Percentiles rank a stretch among this genome's conserved stretches.
These are phyloP conservation scores for Hetaerina americana DNA, from an alignment of 1,140 invertebrate genomes.

Conservation along the genomic window DNA sequence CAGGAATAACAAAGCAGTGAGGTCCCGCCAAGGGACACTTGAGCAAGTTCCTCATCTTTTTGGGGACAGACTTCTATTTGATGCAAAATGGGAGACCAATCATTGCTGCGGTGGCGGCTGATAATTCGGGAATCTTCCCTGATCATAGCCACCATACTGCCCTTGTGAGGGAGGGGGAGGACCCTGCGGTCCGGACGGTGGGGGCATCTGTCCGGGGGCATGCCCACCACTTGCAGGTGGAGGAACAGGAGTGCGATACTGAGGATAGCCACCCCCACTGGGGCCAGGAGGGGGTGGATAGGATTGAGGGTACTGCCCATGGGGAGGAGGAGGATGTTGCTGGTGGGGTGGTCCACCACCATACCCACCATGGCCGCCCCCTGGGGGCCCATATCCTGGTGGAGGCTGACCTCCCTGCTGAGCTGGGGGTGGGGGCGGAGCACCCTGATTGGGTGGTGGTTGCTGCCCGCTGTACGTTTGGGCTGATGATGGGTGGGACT, in stretches of 20 bases:
- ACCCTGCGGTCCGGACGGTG: background rate
- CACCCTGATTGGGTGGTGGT: background rate
- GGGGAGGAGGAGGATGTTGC: background rate
- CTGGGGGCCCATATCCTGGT: background rate
- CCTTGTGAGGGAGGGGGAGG: background rate
- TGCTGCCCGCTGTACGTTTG: background rate
- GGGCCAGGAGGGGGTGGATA: background rate
- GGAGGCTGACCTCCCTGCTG: background rate
- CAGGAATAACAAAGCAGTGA: too few relatives aligned
- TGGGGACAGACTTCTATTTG: too few relatives aligned
- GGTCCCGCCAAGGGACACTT: background rate
- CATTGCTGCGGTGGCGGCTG: background rate
- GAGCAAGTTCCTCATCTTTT: background rate
- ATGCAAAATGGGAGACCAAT: background rate
- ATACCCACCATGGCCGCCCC: background rate
- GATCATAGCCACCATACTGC: background rate
- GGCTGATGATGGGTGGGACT: background rate
- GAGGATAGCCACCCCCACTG: background rate
- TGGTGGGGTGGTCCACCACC: background rate
- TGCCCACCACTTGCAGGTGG: background rate
- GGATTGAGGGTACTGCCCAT: background rate
- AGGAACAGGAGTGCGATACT: background rate
- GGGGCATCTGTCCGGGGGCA: background rate
- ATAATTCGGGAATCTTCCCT: background rate
- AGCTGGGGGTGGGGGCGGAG: background rate